Percentiles rank a stretch among this genome's conserved stretches.
These are phyloP conservation scores for Perca schrenkii DNA, from an alignment of 2,113 vertebrate species.

Conservation along the genomic window DNA sequence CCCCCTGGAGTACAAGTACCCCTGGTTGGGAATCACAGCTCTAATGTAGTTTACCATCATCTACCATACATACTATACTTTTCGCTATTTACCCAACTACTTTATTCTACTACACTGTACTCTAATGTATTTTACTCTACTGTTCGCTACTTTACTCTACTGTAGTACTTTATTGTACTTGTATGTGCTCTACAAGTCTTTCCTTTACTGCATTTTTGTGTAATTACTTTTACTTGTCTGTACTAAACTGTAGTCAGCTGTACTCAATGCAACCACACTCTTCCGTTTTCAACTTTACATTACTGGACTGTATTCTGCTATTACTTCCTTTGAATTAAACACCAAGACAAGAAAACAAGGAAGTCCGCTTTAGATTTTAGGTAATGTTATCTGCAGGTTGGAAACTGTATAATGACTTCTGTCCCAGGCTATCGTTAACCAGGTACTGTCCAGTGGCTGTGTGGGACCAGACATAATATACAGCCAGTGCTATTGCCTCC, in stretches of 20 bases:
- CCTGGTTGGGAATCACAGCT: too few relatives aligned
- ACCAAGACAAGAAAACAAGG: not conserved
- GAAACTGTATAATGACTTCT: not conserved
- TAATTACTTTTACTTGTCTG: not conserved
- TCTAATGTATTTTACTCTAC: not conserved
- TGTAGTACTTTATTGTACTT: not conserved
- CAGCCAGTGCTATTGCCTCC: conserved; percentile 89
- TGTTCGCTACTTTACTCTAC: not conserved
- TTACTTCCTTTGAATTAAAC: not conserved
- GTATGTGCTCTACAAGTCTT: too few relatives aligned
- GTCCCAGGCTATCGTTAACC: conserved; percentile 86
- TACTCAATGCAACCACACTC: not conserved
- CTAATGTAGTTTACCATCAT: not conserved
- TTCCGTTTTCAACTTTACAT: not conserved
- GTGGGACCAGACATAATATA: conserved; percentile 90
- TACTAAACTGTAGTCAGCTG: too few relatives aligned
- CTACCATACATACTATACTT: not conserved
- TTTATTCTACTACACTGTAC: not conserved
- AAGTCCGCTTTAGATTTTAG: not conserved
- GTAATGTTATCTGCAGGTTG: not conserved
- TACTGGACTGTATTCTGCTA: not conserved
- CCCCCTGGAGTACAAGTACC: too few relatives aligned
- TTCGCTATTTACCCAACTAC: not conserved
- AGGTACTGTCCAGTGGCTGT: conserved; percentile 91
- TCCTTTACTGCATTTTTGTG: not conserved